Percentiles rank a stretch among this genome's conserved stretches.
phyloP scores from a whole-genome alignment of 2,113 vertebrate genomes.

The Theristicus caerulescens region DNA sequence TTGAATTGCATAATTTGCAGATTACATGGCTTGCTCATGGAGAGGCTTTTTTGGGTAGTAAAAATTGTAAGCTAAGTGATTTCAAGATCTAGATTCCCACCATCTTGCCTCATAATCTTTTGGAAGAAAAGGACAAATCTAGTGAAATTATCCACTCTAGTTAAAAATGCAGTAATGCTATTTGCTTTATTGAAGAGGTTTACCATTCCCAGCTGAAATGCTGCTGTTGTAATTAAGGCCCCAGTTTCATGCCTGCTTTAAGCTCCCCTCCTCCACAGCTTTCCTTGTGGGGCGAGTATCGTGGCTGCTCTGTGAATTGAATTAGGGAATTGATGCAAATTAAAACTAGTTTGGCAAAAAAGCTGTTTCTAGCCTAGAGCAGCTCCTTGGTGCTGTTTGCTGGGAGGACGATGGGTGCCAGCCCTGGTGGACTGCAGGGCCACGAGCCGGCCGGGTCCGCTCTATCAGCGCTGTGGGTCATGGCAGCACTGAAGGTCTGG shows the following conservation, averaged over 20 bases:
- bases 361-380: neutral
- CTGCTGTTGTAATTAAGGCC: neutral
- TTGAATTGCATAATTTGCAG: neutral
- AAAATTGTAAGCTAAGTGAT: neutral
- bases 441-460: accelerated
- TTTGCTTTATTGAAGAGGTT: neutral
- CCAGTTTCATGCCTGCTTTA: neutral
- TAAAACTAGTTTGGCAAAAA: neutral
- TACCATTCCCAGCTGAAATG: neutral
- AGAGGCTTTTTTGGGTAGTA: neutral
- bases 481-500: neutral
- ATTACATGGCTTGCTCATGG: neutral
- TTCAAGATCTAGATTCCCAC: neutral
- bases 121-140: neutral
- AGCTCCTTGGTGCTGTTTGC: neutral
- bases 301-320: neutral
- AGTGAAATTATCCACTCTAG: neutral
- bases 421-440: neutral
- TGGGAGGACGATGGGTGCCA: neutral
- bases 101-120: neutral
- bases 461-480: accelerated
- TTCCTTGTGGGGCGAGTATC: neutral
- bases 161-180: neutral
- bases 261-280: neutral
- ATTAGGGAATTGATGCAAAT: neutral